These are phyloP conservation scores for Chironomus riparius DNA, from an alignment of 2,888 invertebrate genomes.

Conservation along the genomic window DNA sequence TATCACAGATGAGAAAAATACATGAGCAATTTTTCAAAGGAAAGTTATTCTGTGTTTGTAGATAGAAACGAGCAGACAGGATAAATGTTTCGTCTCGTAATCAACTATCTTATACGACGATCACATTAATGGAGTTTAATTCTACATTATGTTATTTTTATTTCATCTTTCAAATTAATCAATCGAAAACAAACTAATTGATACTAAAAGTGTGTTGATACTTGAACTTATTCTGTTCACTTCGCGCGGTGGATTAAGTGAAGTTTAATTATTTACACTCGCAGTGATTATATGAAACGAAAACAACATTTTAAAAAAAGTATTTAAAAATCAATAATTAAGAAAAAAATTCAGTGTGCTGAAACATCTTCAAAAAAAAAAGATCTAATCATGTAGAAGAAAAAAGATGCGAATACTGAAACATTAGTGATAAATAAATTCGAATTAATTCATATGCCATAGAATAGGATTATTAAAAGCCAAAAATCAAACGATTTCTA, in stretches of 20 bases:
- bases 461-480: background rate
- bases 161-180: background rate
- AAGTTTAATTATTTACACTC: no score
- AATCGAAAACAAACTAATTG: background rate
- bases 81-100: slow-evolving; percentile 25
- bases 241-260: no score
- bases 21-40: slow-evolving; percentile 11
- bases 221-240: no score
- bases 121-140: background rate
- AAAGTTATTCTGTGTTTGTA: slow-evolving; percentile 27
- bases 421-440: background rate
- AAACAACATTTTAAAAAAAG: no score
- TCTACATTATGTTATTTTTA: no score
- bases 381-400: background rate
- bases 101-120: background rate
- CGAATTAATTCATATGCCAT: background rate
- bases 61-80: slow-evolving; percentile 26
- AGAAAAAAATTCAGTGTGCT: background rate
- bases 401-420: background rate
- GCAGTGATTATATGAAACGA: no score
- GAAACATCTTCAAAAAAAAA: background rate
- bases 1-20: slow-evolving; percentile 10
- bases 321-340: no score
- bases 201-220: no score
- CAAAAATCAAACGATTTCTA: background rate